A percentile compares a stretch with the other conserved stretches of the same genome.
Conservation (phyloP, 2,888 invertebrate genomes). For the Alviniconcha strummeri region DNA sequence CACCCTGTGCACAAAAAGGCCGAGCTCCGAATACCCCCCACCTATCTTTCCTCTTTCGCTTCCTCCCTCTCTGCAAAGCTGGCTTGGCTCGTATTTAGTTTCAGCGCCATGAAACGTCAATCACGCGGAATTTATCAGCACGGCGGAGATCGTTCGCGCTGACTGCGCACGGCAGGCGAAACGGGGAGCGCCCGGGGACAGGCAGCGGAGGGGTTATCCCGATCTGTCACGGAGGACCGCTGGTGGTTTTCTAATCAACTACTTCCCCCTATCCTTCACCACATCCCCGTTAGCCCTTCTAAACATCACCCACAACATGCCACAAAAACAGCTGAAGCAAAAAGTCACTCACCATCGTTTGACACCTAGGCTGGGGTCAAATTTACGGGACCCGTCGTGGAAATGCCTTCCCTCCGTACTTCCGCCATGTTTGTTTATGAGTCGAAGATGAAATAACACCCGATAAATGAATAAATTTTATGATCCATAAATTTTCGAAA, state of each 20-base stretch:
- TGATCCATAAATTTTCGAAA: slow-evolving; percentile 18
- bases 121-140: slow-evolving; percentile 38
- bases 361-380: slow-evolving; percentile 35
- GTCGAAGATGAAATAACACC: slow-evolving; percentile 36
- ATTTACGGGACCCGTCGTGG: slow-evolving; percentile 35
- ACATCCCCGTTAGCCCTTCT: background rate
- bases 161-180: slow-evolving; percentile 34
- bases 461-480: slow-evolving; percentile 28
- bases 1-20: slow-evolving; percentile 3
- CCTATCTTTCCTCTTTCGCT: slow-evolving; percentile 5
- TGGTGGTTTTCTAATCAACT: slow-evolving; percentile 28
- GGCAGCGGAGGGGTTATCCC: slow-evolving; percentile 33
- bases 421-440: slow-evolving; percentile 66
- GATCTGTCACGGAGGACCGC: slow-evolving; percentile 31
- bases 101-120: slow-evolving; percentile 37
- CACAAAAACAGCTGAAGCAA: slow-evolving; percentile 13
- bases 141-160: slow-evolving; percentile 35
- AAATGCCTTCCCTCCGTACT: slow-evolving; percentile 43
- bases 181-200: slow-evolving; percentile 37
- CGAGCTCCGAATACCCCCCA: slow-evolving; percentile 12
- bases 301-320: slow-evolving; percentile 23
- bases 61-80: slow-evolving; percentile 4
- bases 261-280: background rate
- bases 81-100: slow-evolving; percentile 31
- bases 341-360: slow-evolving; percentile 37